Evolutionary conservation across 1,140 invertebrate genomes (phyloP).

Genomic region (Cecropterus lyciades): DNA sequence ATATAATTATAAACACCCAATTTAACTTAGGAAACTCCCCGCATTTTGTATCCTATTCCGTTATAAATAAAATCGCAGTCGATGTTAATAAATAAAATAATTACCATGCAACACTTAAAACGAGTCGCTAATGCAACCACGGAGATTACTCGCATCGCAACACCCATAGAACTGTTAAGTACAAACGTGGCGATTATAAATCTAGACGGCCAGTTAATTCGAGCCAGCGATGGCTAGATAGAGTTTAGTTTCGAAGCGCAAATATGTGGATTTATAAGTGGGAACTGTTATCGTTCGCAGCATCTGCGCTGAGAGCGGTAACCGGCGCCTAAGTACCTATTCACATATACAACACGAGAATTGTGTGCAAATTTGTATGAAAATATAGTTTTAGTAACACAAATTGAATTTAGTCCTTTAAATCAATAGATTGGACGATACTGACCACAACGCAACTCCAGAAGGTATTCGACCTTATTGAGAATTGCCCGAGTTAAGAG

Average conservation of each 20-base stretch:
- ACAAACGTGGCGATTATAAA: slow-evolving; percentile 49
- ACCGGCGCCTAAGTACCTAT: slow-evolving; percentile 7
- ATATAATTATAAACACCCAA: no score
- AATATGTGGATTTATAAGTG: slow-evolving; percentile 37
- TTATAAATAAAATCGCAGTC: background rate
- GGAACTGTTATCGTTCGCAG: slow-evolving; percentile 21
- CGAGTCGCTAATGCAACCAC: background rate
- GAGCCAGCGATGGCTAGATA: slow-evolving; percentile 40
- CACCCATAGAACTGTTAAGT: slow-evolving; percentile 43
- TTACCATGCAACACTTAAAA: slow-evolving; percentile 19
- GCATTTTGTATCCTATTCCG: no score
- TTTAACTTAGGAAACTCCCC: no score
- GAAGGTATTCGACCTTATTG: no score
- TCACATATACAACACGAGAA: no score
- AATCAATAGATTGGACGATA: no score
- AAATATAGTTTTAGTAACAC: no score
- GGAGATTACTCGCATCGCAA: slow-evolving; percentile 23
- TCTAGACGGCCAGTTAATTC: slow-evolving; percentile 45
- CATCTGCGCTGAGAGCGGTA: slow-evolving; percentile 24
- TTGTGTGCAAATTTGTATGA: no score
- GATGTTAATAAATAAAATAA: slow-evolving; percentile 19
- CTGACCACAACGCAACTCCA: no score
- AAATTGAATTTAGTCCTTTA: no score
- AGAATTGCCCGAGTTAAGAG: no score
- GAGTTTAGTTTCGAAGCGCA: slow-evolving; percentile 31